These are phyloP conservation scores for Takifugu bimaculatus DNA, from an alignment of 2,113 vertebrate genomes.

Conservation along the genomic window DNA sequence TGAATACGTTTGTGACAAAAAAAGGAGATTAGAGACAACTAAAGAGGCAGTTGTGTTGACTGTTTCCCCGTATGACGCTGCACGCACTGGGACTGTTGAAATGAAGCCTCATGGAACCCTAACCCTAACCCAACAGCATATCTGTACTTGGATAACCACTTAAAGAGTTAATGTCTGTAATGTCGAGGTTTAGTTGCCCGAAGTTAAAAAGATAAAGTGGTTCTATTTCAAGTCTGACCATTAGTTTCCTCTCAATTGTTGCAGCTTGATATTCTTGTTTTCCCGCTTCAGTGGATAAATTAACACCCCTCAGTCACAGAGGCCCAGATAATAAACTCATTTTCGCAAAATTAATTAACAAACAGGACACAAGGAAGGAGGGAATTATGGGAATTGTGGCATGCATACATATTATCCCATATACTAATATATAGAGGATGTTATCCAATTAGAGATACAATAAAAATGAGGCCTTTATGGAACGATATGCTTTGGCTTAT, in stretches of 20 bases:
- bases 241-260: too few species aligned
- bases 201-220: too few species aligned
- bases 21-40: not conserved
- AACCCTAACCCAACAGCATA: not conserved
- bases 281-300: not conserved
- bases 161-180: too few species aligned
- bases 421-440: not conserved
- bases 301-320: not conserved
- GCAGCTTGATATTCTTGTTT: too few species aligned
- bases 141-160: not conserved
- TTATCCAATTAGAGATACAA: slow-evolving; percentile 10
- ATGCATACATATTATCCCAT: slow-evolving; percentile 27
- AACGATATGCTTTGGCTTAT: not conserved
- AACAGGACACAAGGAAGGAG: slow-evolving; percentile 18
- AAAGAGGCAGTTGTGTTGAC: not conserved
- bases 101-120: not conserved
- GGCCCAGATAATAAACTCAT: slow-evolving; percentile 9
- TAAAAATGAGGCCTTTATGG: slow-evolving; percentile 5
- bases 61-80: not conserved
- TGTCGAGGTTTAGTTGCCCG: too few species aligned
- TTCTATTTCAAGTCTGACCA: too few species aligned
- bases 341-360: slow-evolving; percentile 42
- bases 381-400: slow-evolving; percentile 9
- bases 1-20: not conserved
- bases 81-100: too few species aligned